These are phyloP conservation scores for Philhelius pedissequus DNA, from an alignment of 2,888 invertebrate species.

Conservation along the genomic window DNA sequence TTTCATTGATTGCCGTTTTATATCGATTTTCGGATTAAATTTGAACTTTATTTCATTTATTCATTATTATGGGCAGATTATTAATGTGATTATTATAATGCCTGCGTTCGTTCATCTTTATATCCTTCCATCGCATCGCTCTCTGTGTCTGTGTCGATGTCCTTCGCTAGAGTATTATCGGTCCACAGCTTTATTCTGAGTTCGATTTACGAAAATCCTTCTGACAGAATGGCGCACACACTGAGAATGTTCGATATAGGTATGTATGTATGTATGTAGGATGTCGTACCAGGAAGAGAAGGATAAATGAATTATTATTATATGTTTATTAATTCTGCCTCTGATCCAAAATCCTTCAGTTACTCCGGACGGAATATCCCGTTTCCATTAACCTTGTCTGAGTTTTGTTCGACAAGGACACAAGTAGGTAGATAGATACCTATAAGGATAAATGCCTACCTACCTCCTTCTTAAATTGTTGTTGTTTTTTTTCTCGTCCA, in stretches of 20 bases:
- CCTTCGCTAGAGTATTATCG: neutral
- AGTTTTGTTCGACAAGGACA: constrained; percentile 10
- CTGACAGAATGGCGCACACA: constrained; percentile 24
- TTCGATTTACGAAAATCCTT: constrained; percentile 26
- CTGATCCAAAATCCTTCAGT: constrained; percentile 53
- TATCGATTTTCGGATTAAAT: constrained; percentile 74
- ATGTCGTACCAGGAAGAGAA: neutral
- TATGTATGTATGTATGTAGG: neutral
- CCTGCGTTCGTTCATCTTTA: constrained; percentile 48
- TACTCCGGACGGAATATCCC: constrained; percentile 11
- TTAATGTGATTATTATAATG: constrained; percentile 69
- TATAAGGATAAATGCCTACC: constrained; percentile 11
- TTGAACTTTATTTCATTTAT: constrained; percentile 70
- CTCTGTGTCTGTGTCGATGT: neutral
- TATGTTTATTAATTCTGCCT: constrained; percentile 52
- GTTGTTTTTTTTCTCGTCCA: neutral
- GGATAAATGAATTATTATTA: constrained; percentile 61
- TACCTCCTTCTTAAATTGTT: constrained; percentile 1
- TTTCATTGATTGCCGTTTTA: constrained; percentile 53
- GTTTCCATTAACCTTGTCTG: neutral
- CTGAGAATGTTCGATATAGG: neutral
- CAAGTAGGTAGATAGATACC: no score
- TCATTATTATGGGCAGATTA: constrained; percentile 69
- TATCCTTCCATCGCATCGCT: constrained; percentile 15
- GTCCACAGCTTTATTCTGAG: neutral